phyloP scores from a whole-genome alignment of 2,888 invertebrate species.

The Sphaerophoria taeniata region DNA sequence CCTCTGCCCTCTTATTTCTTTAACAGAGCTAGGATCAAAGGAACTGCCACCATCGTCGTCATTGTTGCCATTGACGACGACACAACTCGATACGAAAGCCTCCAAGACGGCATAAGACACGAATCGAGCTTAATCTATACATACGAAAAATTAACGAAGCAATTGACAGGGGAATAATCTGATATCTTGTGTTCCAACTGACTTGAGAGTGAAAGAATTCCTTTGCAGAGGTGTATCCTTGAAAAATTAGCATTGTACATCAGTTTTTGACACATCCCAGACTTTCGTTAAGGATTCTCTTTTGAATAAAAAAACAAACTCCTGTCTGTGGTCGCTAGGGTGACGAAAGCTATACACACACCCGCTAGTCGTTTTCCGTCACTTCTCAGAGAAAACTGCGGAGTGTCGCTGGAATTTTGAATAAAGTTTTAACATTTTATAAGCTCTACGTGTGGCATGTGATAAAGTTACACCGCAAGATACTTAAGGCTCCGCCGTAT shows the following conservation, averaged over 20 bases:
- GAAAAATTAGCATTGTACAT: conserved; percentile 59
- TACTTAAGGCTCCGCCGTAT: conserved; percentile 61
- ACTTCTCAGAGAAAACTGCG: neutral
- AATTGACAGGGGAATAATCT: conserved; percentile 63
- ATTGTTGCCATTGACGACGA: conserved; percentile 56
- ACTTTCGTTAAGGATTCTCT: conserved; percentile 19
- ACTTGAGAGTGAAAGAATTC: neutral
- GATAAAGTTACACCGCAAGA: conserved; percentile 70
- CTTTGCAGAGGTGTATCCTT: neutral
- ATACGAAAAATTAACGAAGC: conserved; percentile 69
- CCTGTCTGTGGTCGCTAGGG: conserved; percentile 31
- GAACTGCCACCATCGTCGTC: conserved; percentile 22
- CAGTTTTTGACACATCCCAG: conserved; percentile 31
- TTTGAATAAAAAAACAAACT: neutral
- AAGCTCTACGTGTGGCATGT: conserved; percentile 65
- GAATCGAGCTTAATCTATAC: conserved; percentile 44
- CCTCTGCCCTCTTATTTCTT: conserved; percentile 1
- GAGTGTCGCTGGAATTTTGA: conserved; percentile 26
- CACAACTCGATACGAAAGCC: conserved; percentile 5
- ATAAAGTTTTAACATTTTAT: conserved; percentile 49
- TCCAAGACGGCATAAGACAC: conserved; percentile 30
- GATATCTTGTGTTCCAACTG: conserved; percentile 25
- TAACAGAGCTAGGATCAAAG: conserved; percentile 46
- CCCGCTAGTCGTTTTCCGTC: neutral
- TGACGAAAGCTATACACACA: neutral